Percentiles rank a stretch among this genome's conserved stretches.
These are phyloP conservation scores for Corapipo altera DNA, from an alignment of 2,113 vertebrate genomes.

Conservation along the genomic window DNA sequence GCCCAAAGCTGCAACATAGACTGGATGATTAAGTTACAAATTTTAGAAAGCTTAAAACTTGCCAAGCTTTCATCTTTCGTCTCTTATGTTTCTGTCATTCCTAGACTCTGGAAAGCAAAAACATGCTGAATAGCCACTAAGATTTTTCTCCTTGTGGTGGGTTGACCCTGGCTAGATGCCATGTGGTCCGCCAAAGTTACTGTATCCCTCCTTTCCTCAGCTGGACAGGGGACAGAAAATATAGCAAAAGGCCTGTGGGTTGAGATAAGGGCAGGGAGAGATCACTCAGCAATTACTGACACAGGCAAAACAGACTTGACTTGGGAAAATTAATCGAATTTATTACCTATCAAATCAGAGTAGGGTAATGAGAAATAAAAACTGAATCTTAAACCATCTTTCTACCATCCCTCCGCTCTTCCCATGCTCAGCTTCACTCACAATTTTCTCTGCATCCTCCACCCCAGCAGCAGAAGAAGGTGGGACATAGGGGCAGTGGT, in stretches of 20 bases:
- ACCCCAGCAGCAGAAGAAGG: background rate
- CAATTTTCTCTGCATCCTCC: background rate
- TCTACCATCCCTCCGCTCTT: background rate
- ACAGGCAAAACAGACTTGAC: background rate
- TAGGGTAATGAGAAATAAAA: background rate
- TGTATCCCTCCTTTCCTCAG: background rate
- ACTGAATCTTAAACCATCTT: background rate
- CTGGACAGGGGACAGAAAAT: background rate
- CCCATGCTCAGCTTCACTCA: background rate
- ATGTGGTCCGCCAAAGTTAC: background rate
- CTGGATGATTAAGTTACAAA: background rate
- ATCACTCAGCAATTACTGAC: background rate
- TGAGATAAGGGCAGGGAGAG: rapidly evolving
- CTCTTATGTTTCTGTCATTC: background rate
- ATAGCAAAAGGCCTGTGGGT: background rate
- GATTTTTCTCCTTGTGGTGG: background rate
- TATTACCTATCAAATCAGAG: background rate
- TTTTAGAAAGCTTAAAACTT: background rate
- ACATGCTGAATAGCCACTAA: background rate
- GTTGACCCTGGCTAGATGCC: background rate
- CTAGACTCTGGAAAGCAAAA: background rate
- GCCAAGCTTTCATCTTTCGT: background rate
- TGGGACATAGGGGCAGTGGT: background rate
- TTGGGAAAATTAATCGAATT: background rate
- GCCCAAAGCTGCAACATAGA: background rate